These are phyloP conservation scores for Podarcis muralis DNA, from an alignment of 2,113 vertebrate species.

Conservation along the genomic window DNA sequence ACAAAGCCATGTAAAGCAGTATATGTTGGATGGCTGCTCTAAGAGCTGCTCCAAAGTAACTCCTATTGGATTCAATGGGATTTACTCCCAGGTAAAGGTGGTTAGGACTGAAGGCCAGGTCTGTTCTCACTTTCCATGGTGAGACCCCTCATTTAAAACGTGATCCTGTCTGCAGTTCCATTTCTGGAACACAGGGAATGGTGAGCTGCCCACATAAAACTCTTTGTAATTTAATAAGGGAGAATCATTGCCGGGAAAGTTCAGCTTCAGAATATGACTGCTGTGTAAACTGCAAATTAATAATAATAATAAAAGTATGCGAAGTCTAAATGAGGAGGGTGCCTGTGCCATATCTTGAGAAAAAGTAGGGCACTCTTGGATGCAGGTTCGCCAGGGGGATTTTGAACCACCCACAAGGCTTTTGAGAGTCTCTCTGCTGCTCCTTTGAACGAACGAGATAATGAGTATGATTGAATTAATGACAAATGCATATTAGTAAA, in stretches of 20 bases:
- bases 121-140: neutral
- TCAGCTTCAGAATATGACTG: neutral
- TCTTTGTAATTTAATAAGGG: neutral
- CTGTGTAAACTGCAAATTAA: neutral
- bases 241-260: neutral
- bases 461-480: constrained; percentile 52
- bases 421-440: neutral
- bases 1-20: neutral
- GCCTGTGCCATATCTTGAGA: neutral
- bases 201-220: neutral
- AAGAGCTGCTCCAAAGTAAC: too few species aligned
- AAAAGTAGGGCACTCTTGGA: neutral
- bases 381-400: neutral
- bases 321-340: neutral
- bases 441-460: constrained; percentile 17
- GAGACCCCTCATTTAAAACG: neutral
- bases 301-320: neutral
- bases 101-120: neutral
- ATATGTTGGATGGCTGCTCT: too few species aligned
- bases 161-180: neutral
- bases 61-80: too few species aligned
- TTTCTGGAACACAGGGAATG: neutral
- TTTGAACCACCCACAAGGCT: neutral
- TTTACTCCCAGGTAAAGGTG: neutral
- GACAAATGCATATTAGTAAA: constrained; percentile 19